phyloP scores from a whole-genome alignment of 2,113 vertebrate species.

The Gallinago undulata region DNA sequence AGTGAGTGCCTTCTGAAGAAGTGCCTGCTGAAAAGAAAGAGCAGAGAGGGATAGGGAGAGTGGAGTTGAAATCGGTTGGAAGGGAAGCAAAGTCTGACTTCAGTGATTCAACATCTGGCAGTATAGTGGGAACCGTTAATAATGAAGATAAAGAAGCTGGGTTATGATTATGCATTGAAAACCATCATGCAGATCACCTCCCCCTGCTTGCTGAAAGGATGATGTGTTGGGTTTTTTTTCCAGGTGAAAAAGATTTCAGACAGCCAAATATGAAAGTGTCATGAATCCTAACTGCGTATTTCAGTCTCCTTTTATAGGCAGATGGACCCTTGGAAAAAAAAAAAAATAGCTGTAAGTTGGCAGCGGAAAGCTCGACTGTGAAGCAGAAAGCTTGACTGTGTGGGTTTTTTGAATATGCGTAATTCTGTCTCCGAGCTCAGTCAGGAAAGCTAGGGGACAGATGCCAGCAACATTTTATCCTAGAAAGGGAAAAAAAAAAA shows the following conservation, averaged over 20 bases:
- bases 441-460: constrained; percentile 38
- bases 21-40: background rate
- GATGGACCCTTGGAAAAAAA: background rate
- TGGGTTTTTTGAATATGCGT: constrained; percentile 49
- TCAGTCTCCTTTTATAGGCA: constrained; percentile 54
- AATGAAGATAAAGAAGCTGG: background rate
- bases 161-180: background rate
- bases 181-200: background rate
- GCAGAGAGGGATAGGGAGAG: background rate
- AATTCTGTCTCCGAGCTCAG: constrained; percentile 53
- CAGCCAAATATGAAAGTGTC: background rate
- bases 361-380: constrained; percentile 23
- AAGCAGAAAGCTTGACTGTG: constrained; percentile 41
- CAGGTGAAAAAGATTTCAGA: background rate
- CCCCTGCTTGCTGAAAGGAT: background rate
- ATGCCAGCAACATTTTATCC: constrained; percentile 57
- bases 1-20: background rate
- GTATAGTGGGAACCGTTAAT: background rate
- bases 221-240: background rate
- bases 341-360: constrained; percentile 27
- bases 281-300: background rate
- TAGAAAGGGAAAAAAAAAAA: constrained; percentile 21
- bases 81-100: background rate
- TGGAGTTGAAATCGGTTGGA: background rate
- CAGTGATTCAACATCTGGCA: background rate